Evolutionary conservation across 2,797 vertebrate species (phyloP).

Genomic region (Anableps anableps): DNA sequence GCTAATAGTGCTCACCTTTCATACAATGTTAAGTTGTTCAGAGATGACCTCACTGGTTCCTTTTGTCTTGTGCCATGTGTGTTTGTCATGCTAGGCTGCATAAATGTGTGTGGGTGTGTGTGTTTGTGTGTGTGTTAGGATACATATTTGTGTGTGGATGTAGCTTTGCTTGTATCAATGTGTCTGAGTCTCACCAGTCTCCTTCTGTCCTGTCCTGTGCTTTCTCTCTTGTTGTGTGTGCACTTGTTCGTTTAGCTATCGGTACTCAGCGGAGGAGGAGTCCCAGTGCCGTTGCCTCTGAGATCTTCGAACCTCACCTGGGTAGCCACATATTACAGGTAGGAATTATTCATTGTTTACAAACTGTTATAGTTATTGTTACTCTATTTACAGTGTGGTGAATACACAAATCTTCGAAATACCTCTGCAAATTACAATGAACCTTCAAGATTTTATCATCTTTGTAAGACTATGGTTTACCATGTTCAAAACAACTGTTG

Average conservation of each 20-base stretch:
- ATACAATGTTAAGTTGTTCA: constrained; percentile 40
- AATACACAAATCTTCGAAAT: neutral
- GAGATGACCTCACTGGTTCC: constrained; percentile 70
- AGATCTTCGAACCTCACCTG: constrained; percentile 97
- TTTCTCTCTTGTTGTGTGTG: constrained; percentile 61
- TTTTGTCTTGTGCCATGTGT: constrained; percentile 80
- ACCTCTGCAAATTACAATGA: neutral
- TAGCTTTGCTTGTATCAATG: constrained; percentile 74
- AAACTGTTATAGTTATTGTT: neutral
- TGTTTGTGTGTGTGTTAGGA: constrained; percentile 49
- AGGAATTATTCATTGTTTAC: constrained; percentile 51
- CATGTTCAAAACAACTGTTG: neutral
- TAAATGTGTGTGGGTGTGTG: constrained; percentile 62
- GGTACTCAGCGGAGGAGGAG: constrained; percentile 91
- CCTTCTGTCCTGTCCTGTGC: constrained; percentile 79
- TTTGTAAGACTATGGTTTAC: neutral
- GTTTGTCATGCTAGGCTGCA: constrained; percentile 76
- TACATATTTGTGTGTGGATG: constrained; percentile 49
- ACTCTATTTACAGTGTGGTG: neutral
- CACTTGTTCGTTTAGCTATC: constrained; percentile 87
- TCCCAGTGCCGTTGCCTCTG: constrained; percentile 88
- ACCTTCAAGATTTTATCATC: neutral
- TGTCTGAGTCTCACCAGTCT: constrained; percentile 77
- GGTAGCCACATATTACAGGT: constrained; percentile 99
- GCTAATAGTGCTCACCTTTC: constrained; percentile 50